Evolutionary conservation across 2,113 vertebrate species (phyloP), one percentile per base, ranked within the genome.

Genomic region (Daboia siamensis): DNA sequence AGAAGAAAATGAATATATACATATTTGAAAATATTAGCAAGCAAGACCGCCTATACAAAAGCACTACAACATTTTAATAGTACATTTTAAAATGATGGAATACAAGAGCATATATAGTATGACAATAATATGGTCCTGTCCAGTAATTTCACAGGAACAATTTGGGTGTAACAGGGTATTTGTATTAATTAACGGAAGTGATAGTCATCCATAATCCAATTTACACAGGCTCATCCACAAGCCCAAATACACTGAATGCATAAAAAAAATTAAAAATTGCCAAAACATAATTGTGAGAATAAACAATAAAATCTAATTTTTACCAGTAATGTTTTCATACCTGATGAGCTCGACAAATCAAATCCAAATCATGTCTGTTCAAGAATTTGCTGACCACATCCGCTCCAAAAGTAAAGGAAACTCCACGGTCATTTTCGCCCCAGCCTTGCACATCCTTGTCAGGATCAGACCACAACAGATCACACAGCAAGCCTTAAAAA

Each of bases 361-460:
- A 98, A 96, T 99, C 99, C 98, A 99, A 98, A 97, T 99, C 99
- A 9, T 99, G 99, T 93, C 99, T 99, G 97, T 99, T 99, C 93
- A 99, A 98, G 97, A 99, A 99, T 98, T 99, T 99, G 98, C 99
- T 99, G 98, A 99, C 99, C 94, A 99, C 99, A 93, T 99, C 99
- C 85, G 99, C 99, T 93, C 99, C 99, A 74, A 99, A 99, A 94
- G 99, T 99, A 97, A 99, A 99, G 93, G 99, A 99, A 91, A 99
- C 99, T 1, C 99, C 99, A 85, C 99, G 98, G 96, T 99, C 99
- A 74, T 99, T 99, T 97, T 99, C 99, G 93, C 99, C 99, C 99
- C 99, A 99, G 52, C 99, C 99, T 96, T 99, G 99, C 21, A 99
- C 99, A 89, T 99, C 99, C 94, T 99, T 99, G 97, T 99, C 99